Base-by-base conservation (phyloP, 2,888 invertebrate species). In the Pollenia griseotomentosa region DNA sequence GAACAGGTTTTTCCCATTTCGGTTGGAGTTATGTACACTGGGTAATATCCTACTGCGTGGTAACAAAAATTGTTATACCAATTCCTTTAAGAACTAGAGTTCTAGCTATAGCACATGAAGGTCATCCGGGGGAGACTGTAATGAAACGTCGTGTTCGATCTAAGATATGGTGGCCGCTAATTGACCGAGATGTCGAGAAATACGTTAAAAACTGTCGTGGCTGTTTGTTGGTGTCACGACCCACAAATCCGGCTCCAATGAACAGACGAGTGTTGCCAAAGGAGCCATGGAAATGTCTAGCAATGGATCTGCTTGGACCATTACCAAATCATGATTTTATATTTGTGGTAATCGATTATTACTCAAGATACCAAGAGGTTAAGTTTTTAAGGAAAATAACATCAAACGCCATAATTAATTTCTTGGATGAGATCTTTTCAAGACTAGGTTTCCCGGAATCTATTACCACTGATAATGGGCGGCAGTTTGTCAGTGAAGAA, bases 131-230 rank as follows among this genome's bases (percentile, higher is more conserved):
- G 5, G 79, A 85, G 63, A 85, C 74, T 0, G 70, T 80, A 11
- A 84, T 74, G 84, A 84, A 84, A 57, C 73, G 79, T 3, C 65
- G 88, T 40, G 8, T 88, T 8, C 77, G 87, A 1, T 53, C 85
- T 11, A 85, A 88, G 53, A 12, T 87, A 40, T 88, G 82, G 86
- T 88, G 88, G 88, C 85, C 85, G 7, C 40, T 85, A 16, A 63
- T 87, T 9, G 84, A 86, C 48, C 40, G 86, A 23, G 85, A 85
- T 46, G 77, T 83, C 0, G 83, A 85, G 16, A 86, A 51, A 73
- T 86, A 65, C 46, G 79, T 87, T 5, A 86, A 87, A 42, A 57
- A n/a, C 12, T 88, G 87, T 57, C 70, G 80, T 9, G 77, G 84
- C 6, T 88, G 86, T 61, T n/a, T 87, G 19, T 63, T 88, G 33